Conservation (phyloP, 2,113 vertebrate species). For the Suricata suricatta region DNA sequence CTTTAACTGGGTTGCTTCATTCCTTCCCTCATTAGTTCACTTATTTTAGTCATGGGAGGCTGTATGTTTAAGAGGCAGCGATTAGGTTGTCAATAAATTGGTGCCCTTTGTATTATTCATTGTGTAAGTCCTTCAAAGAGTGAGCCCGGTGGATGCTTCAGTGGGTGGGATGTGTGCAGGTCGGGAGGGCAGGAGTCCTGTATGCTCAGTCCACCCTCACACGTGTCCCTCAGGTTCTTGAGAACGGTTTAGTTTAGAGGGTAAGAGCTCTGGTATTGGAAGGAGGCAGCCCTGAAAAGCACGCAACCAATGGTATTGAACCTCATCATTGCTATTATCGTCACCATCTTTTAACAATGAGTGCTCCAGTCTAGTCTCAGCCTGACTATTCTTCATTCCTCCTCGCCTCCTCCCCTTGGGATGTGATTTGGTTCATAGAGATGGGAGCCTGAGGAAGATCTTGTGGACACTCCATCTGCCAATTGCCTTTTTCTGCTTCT, state of each 20-base stretch:
- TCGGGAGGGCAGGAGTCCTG: background rate
- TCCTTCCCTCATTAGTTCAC: constrained; percentile 50
- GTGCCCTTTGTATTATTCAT: background rate
- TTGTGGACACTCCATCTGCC: background rate
- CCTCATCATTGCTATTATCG: background rate
- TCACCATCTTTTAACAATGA: background rate
- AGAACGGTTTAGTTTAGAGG: background rate
- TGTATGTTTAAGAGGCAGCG: background rate
- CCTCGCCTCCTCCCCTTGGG: background rate
- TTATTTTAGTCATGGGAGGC: background rate
- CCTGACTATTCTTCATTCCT: background rate
- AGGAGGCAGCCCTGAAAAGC: background rate
- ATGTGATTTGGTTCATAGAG: background rate
- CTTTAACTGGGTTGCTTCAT: constrained; percentile 55
- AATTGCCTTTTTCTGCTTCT: constrained; percentile 26
- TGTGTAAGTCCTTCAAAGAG: background rate
- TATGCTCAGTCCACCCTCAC: background rate
- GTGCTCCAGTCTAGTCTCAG: background rate
- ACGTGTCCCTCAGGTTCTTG: background rate
- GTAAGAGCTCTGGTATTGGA: background rate
- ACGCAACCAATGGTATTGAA: background rate
- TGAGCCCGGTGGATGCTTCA: background rate
- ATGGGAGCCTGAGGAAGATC: background rate
- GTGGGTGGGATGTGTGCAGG: background rate
- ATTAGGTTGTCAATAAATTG: background rate